These are phyloP conservation scores for Aleiodes leptofemur DNA, from an alignment of 2,888 invertebrate species.

Conservation along the genomic window DNA sequence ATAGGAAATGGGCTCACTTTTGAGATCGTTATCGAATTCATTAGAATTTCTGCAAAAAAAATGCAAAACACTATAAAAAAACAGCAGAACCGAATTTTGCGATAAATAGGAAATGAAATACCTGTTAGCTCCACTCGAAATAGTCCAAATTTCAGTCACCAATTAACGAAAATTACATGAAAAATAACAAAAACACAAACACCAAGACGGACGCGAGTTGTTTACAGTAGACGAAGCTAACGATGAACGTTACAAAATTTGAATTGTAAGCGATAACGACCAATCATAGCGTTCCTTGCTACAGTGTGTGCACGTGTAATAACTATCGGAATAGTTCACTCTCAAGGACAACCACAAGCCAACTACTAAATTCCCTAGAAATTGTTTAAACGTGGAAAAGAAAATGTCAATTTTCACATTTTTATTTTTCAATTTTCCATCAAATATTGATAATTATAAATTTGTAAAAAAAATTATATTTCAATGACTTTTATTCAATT, in stretches of 20 bases:
- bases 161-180: too few species aligned
- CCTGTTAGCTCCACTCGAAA: too few species aligned
- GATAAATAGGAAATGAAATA: too few species aligned
- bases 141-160: too few species aligned
- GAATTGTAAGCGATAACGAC: background rate
- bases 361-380: slow-evolving; percentile 3
- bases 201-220: background rate
- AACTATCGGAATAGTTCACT: background rate
- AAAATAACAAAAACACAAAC: background rate
- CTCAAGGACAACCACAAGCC: background rate
- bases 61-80: too few species aligned
- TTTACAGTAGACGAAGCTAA: background rate
- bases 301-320: background rate
- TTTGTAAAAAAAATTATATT: background rate
- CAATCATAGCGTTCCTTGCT: background rate
- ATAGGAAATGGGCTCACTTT: too few species aligned
- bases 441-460: background rate
- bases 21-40: too few species aligned
- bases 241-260: slow-evolving; percentile 19
- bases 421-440: background rate
- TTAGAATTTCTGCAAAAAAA: too few species aligned
- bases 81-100: too few species aligned
- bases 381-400: too few species aligned
- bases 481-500: slow-evolving; percentile 24
- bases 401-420: too few species aligned